Base-by-base conservation (phyloP, 2,888 invertebrate species). In the Leptinotarsa haldemani region DNA sequence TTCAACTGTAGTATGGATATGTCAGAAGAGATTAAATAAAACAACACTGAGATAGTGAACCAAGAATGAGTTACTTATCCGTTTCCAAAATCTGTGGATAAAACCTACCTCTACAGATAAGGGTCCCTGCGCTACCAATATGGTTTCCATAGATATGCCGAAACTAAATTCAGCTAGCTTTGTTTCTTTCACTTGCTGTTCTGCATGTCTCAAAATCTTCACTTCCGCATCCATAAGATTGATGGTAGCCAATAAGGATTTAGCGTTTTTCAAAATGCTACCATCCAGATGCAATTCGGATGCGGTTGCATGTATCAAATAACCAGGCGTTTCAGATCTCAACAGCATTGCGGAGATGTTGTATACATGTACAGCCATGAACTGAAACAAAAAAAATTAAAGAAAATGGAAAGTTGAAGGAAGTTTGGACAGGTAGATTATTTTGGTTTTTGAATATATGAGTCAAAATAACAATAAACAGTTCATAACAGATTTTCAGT, bases 331-430 rank as follows among this genome's bases (percentile, higher is more conserved):
- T 73, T 90, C 89, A 74, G 91, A 88, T 85, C 92, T 69, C 85
- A 94, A 88, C 71, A 92, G 88, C 84, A 91, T 90, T 48, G 90
- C 89, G 7, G 91, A 92, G 80, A 94, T 89, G 83, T 95, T 93
- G 83, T 93, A 93, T 70, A 96, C 90, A 84, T 95, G 94, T 22
- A 96, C 91, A 15, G 95, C 95, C 93, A 95, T 94, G 85, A 96
- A 96, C 94, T 96, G 86, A 85, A 83, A 73, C 16, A 64, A 73
- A 30, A 30, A 30, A 63, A 64, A 47, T 61, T 68, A 61, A 2
- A 40, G 9, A 40, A 40, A 40, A 0, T 40, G 40, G 9, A 30
- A 30, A 30, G 30, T 30, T 30, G 30, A 30, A 30, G 30, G 30
- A 30, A 30, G 30, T 30, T 30, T 1, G 30, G 30, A 30, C 1